Evolutionary conservation across 2,797 vertebrate genomes (phyloP), one percentile per base, ranked within the genome.

Genomic region (Danio aesculapii): DNA sequence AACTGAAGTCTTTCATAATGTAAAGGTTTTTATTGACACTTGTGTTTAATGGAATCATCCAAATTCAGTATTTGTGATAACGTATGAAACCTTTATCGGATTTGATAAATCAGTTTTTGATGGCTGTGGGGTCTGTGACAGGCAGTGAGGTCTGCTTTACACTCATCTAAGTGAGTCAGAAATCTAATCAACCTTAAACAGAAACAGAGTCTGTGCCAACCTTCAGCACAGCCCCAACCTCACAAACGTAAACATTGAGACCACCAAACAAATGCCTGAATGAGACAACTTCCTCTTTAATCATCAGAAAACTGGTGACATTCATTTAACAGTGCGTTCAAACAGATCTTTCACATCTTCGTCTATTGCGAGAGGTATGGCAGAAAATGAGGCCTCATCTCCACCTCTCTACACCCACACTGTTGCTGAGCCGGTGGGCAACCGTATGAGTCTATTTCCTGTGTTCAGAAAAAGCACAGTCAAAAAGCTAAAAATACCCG

Each of bases 401-500:
- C 11, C 5, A 62, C 9, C 57, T 43, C 44, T 52, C 21, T 14
- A 59, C 16, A 41, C 19, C n/a, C 13, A 11, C 16, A 68, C 8
- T 17, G 43, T 53, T 79, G 57, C 67, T 43, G 57, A 49, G 50
- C 69, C 69, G 64, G 69, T 64, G 19, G 78, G 59, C 69, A 72
- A 72, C 17, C 2, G 62, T 72, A 47, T 68, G 46, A 8, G 16
- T 41, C 76, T 55, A 61, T 67, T 74, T 79, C 76, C 82, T 79
- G 82, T 55, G 55, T 62, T 59, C 76, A 79, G 57, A 83, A 83
- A 83, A 68, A 75, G 82, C 53, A 77, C 41, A 67, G 63, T 46
- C 61, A 57, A 47, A 30, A 30, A 12, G 30, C 82, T 83, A 83
- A 79, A 83, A 83, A 83, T 83, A 83, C 55, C 14, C 53, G 53